A percentile compares a stretch with the other conserved stretches of the same genome.
Evolutionary conservation across 23 tunicate species (phyloP).

Genomic region (Halocynthia aurantium): DNA sequence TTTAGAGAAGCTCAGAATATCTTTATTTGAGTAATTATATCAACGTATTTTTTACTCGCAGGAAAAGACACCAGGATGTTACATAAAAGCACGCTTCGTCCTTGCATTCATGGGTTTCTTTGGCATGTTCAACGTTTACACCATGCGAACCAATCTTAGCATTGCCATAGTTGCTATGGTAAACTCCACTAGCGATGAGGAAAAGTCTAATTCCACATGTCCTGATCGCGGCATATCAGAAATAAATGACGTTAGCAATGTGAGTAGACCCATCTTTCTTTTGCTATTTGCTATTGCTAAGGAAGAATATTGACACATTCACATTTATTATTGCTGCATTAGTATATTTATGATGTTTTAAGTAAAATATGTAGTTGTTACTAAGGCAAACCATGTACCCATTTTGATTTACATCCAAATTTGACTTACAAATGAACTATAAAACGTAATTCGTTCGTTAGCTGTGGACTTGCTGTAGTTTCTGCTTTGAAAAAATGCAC

Average conservation of each 20-base stretch:
- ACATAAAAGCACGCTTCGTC: constrained; percentile 58
- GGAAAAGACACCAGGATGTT: constrained; percentile 69
- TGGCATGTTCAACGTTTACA: constrained; percentile 74
- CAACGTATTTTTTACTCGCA: constrained; percentile 7
- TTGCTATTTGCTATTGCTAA: background rate
- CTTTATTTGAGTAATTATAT: background rate
- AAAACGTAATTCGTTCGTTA: too few relatives aligned
- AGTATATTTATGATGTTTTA: too few relatives aligned
- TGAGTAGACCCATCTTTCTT: background rate
- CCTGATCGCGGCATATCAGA: constrained; percentile 60
- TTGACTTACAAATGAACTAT: too few relatives aligned
- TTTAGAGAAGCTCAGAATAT: too few relatives aligned
- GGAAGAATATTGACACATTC: background rate
- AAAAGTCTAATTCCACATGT: constrained; percentile 1
- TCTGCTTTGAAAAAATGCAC: too few relatives aligned
- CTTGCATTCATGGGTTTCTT: constrained; percentile 72
- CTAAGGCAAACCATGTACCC: too few relatives aligned
- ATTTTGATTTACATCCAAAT: too few relatives aligned
- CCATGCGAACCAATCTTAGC: constrained; percentile 59
- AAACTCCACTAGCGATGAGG: constrained; percentile 23
- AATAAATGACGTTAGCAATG: constrained; percentile 8
- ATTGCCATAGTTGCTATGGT: constrained; percentile 93
- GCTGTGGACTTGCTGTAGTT: too few relatives aligned
- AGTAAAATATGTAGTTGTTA: too few relatives aligned
- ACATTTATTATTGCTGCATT: too few relatives aligned